phyloP scores from a whole-genome alignment of 2,113 vertebrate species.

The Scophthalmus maximus region DNA sequence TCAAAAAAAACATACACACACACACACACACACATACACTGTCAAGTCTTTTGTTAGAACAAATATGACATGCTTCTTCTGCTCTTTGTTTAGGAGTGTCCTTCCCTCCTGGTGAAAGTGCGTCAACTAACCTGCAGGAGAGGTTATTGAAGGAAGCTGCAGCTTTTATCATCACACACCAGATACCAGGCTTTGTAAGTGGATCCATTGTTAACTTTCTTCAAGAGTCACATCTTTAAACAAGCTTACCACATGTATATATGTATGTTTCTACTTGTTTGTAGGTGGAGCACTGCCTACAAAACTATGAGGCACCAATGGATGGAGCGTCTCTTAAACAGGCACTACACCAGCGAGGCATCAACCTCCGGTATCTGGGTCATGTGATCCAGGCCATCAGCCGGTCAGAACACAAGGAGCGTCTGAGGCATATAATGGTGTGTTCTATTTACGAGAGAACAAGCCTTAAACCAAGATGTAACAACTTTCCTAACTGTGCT shows the following conservation, averaged over 20 bases:
- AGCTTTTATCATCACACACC: constrained; percentile 79
- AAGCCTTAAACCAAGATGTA: not conserved
- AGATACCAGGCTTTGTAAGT: constrained; percentile 86
- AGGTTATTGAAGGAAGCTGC: constrained; percentile 83
- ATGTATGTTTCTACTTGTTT: constrained; percentile 2
- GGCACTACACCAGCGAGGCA: constrained; percentile 81
- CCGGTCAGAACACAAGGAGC: constrained; percentile 77
- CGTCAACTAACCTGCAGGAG: constrained; percentile 75
- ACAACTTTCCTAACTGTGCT: not conserved
- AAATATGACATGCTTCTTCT: not conserved
- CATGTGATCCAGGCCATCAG: constrained; percentile 75
- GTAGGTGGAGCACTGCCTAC: constrained; percentile 80
- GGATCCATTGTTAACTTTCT: not conserved
- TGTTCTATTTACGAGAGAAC: constrained; percentile 5
- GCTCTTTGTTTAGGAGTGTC: constrained; percentile 73
- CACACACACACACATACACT: not conserved
- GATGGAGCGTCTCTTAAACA: constrained; percentile 83
- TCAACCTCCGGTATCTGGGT: constrained; percentile 86
- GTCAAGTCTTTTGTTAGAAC: too few relatives aligned
- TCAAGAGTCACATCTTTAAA: not conserved
- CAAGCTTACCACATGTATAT: not conserved
- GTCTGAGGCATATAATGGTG: constrained; percentile 83
- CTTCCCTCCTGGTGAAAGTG: constrained; percentile 76
- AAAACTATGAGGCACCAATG: constrained; percentile 76
- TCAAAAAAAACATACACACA: not conserved